Evolutionary conservation across 2,888 invertebrate genomes (phyloP).

Genomic region (Charanyca ferruginea): DNA sequence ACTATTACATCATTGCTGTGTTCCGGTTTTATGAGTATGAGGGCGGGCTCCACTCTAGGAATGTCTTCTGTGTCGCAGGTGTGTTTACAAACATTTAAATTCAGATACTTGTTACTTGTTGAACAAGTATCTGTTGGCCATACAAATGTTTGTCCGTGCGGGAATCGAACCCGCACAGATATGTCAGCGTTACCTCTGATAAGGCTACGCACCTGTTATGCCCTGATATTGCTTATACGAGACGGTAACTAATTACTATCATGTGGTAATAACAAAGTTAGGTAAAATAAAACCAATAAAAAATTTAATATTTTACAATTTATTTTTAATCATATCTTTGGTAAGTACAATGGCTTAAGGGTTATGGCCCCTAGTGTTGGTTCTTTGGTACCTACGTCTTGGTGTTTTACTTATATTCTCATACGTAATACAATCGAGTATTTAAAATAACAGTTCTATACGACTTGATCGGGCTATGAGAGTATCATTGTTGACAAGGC

Average conservation of each 20-base stretch:
- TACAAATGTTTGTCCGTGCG: no score
- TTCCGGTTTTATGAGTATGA: no score
- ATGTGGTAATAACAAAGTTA: background rate
- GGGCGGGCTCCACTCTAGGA: no score
- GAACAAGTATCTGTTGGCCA: no score
- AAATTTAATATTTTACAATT: conserved; percentile 77
- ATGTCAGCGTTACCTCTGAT: no score
- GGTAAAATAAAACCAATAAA: conserved; percentile 57
- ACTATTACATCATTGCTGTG: no score
- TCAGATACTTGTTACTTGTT: no score
- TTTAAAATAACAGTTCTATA: conserved; percentile 40
- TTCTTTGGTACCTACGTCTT: conserved; percentile 80
- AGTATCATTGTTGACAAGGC: background rate
- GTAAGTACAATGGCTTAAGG: conserved; percentile 88
- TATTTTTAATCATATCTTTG: conserved; percentile 86
- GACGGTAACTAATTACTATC: background rate
- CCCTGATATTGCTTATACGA: no score
- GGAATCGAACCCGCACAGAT: no score
- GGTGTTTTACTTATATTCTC: conserved; percentile 43
- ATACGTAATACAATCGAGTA: conserved; percentile 48
- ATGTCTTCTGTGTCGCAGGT: no score
- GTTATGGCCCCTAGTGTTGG: conserved; percentile 83
- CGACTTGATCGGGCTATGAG: conserved; percentile 17
- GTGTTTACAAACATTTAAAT: no score
- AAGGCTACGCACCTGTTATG: no score